These are phyloP conservation scores for Phylloscopus collybita DNA, from an alignment of 2,797 vertebrate species.

Conservation along the genomic window DNA sequence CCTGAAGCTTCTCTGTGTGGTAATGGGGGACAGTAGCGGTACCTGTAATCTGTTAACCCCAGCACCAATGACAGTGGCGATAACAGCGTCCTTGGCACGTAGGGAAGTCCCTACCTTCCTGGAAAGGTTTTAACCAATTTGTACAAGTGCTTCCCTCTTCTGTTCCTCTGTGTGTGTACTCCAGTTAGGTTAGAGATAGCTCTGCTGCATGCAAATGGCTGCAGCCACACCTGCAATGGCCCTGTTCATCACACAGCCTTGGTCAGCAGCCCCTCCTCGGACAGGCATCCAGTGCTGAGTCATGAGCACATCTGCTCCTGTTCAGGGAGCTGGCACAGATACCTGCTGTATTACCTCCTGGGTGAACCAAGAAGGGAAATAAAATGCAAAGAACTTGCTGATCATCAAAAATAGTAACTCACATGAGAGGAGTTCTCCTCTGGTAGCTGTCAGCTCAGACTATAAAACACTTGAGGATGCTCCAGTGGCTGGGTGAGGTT, in stretches of 20 bases:
- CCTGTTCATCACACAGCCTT: background rate
- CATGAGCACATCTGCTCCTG: constrained; percentile 25
- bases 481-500: background rate
- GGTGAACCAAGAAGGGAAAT: constrained; percentile 2
- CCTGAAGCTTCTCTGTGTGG: background rate
- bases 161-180: background rate
- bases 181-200: background rate
- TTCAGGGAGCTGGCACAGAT: background rate
- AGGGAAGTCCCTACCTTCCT: background rate
- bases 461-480: background rate
- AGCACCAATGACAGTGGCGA: background rate
- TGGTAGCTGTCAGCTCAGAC: background rate
- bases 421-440: background rate
- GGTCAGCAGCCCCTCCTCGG: background rate
- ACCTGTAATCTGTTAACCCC: background rate
- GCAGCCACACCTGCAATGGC: background rate
- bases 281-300: background rate
- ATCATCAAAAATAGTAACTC: background rate
- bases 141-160: background rate
- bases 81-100: background rate
- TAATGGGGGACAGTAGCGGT: background rate
- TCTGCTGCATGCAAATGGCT: background rate
- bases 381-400: constrained; percentile 1
- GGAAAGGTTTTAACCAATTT: background rate
- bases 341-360: background rate